Evolutionary conservation across 2,888 invertebrate species (phyloP), one percentile per base, ranked within the genome.

Genomic region (Drosophila nigricruria): DNA sequence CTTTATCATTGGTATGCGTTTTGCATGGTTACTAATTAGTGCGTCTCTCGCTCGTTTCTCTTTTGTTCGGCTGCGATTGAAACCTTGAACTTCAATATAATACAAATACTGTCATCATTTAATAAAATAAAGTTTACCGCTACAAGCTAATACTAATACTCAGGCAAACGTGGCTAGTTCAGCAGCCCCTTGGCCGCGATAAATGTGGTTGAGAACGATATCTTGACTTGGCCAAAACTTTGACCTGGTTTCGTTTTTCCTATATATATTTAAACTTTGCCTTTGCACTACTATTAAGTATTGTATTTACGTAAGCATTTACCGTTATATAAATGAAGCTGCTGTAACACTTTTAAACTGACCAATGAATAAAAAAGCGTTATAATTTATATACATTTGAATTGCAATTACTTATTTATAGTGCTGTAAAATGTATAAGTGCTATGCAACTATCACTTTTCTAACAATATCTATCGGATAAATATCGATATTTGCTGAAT

Each of bases 51-150:
- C 69, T 82, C 60, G 64, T 30, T 77, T 83, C 79, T 67, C 70
- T 82, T 87, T 79, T 81, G 72, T 77, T 61, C 70, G 54, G 34
- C 56, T 18, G 49, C 49, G 50, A 32, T 56, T 12, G 23, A 49
- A 49, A 58, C 84, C 84, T 82, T 84, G 84, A 84, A 84, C 84
- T 84, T 84, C 84, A 88, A 56, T 60, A 56, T 61, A 42, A 49
- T 60, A 52, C 50, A 36, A 49, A 73, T 49, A 64, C 67, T 67
- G 36, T 47, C 62, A 58, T 59, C 53, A 32, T 36, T 47, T 50
- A 23, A 53, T 59, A 63, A 57, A 58, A 63, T 45, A 16, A 53
- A 25, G 57, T 60, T 65, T 61, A 79, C 80, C 79, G 80, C 66
- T 79, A 79, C 50, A n/a, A 73, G 32, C 40, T 61, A 38, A 53